Conservation (phyloP, 2,113 vertebrate species). For the Rhinogobius similis region DNA sequence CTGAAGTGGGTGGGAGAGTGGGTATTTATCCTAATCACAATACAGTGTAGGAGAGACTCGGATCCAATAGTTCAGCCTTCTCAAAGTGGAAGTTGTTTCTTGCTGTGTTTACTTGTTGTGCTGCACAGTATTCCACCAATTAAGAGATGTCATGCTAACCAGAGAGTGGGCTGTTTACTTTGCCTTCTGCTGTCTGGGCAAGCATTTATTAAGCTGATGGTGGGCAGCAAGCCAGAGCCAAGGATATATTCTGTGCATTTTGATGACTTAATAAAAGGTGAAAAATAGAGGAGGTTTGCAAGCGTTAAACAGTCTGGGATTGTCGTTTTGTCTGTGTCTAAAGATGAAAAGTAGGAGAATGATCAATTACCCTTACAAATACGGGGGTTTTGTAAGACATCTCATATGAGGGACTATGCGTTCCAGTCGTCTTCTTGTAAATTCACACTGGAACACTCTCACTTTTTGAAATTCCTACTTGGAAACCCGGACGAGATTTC, state of each 20-base stretch:
- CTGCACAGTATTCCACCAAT: background rate
- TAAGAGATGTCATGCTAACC: constrained; percentile 6
- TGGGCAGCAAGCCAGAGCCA: background rate
- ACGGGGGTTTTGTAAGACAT: no score
- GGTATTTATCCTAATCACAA: background rate
- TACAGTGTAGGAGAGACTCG: background rate
- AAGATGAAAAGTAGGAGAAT: no score
- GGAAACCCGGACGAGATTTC: no score
- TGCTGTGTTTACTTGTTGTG: background rate
- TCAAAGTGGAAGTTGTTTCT: constrained; percentile 1
- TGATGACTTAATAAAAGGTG: background rate
- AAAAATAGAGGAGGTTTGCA: background rate
- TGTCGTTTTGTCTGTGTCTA: no score
- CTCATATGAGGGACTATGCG: no score
- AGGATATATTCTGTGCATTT: background rate
- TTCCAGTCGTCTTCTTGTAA: no score
- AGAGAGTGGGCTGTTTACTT: background rate
- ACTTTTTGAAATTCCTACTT: no score
- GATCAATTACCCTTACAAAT: no score
- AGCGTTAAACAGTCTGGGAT: no score
- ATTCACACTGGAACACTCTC: no score
- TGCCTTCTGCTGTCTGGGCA: background rate
- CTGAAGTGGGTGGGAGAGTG: background rate
- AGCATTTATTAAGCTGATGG: background rate
- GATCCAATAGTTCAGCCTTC: background rate